Evolutionary conservation across 1,140 invertebrate genomes (phyloP), one percentile per base, ranked within the genome.

Genomic region (Drosophila navojoa): DNA sequence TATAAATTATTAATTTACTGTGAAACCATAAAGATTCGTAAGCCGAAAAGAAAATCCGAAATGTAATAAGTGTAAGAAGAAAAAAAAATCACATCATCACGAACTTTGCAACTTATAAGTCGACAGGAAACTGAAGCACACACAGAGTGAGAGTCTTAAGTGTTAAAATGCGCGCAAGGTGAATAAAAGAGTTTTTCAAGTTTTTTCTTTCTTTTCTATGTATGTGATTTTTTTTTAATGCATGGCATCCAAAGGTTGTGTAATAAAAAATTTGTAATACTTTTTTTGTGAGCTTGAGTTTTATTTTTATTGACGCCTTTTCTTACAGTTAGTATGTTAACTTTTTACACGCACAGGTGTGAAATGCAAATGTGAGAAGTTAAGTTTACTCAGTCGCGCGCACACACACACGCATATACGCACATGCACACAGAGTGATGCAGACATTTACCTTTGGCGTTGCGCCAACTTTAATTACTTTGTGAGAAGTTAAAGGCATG

Each of bases 381-480:
- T 79, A n/a, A 40, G 64, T 68, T 80, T 52, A 64, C 79, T 75
- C 52, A 59, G 44, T 25, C 50, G 44, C 32, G 54, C 42, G 42
- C 25, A 63, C 58, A 45, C 16, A 44, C 35, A 60, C 49, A 42
- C 19, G 0, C 7, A 60, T 19, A 63, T 53, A 45, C 16, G 38
- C 27, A 60, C 49, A 45, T n/a, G 2, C 7, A 60, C 19, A 22
- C 1, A 22, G 19, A 22, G 47, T 25, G 11, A 29, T 32, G 25
- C 27, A 42, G n/a, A 54, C 40, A 40, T 78, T 75, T 71, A 71
- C 67, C 60, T 73, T 79, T 77, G 68, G 68, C 77, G 67, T 53
- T 54, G 54, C 79, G 81, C 77, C 74, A 87, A 87, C 84, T 87
- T 87, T 87, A 87, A 87, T 87, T 87, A 87, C 82, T 87, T 87